Evolutionary conservation across 2,113 vertebrate species (phyloP), one percentile per base, ranked within the genome.

Genomic region (Oryzias curvinotus): DNA sequence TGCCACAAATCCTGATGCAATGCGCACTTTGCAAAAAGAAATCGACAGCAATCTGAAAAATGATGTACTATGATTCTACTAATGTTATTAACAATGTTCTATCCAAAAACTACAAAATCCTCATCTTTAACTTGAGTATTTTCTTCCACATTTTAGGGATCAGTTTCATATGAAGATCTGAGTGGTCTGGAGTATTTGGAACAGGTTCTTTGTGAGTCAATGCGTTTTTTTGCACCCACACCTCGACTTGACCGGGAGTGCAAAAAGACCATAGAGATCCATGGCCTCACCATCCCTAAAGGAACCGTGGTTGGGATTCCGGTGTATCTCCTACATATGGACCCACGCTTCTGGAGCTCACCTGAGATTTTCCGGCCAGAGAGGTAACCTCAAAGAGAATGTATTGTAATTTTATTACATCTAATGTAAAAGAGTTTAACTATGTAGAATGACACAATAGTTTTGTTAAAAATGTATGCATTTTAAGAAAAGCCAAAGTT

Each of bases 281-380:
- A 84, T 5, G 82, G 78, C 5, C 0, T 88, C 53, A 87, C 78
- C 73, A 71, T 90, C 62, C 82, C 80, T 4, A 58, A 85, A 6
- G 78, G 75, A 65, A 80, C 73, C 0, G 0, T 75, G 7, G 52
- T 90, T 19, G 71, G 36, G 3, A 50, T 90, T 60, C 83, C 88
- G 19, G 42, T 56, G 18, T 1, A 17, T 10, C 0, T 69, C 1
- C 14, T 90, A 0, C 88, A 90, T 55, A 82, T 10, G 57, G 85
- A 87, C 61, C 85, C 86, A 7, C 78, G 64, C 3, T 87, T 21
- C 4, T 90, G 88, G 88, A 71, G 19, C 28, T 65, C 71, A 45
- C 82, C 88, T 1, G 73, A 80, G 21, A 42, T 44, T 8, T 90
- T 90, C 73, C 78, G 49, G 57, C 88, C 88, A 23, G 88, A 90